Conservation (phyloP, 37 sponge, comb jelly and placozoan species). For the Tethya wilhelma region DNA sequence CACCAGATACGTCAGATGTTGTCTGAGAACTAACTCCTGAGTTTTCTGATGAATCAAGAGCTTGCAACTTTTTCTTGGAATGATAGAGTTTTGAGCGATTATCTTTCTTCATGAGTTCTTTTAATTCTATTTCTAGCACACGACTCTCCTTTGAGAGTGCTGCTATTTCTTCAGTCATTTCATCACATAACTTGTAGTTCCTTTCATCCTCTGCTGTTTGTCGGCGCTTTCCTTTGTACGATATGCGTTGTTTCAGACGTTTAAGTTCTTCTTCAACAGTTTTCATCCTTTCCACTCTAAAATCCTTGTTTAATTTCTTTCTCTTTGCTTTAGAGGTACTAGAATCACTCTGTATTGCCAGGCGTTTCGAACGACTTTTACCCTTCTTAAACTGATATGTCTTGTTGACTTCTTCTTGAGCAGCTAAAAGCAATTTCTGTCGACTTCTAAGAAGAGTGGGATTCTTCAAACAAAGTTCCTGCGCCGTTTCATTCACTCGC, state of each 20-base stretch:
- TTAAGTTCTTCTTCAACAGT: constrained; percentile 12
- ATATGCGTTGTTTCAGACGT: background rate
- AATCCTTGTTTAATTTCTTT: background rate
- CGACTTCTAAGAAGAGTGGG: background rate
- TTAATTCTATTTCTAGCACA: constrained; percentile 5
- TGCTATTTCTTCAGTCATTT: constrained; percentile 35
- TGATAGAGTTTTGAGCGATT: background rate
- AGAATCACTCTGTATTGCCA: background rate
- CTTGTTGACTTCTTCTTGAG: background rate
- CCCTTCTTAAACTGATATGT: constrained; percentile 31
- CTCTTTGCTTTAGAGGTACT: constrained; percentile 3
- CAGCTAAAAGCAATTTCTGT: background rate
- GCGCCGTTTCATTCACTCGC: constrained; percentile 25
- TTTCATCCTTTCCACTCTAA: constrained; percentile 7
- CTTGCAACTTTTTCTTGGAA: background rate
- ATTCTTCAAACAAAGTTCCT: constrained; percentile 15
- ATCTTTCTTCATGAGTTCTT: background rate
- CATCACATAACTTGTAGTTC: constrained; percentile 25
- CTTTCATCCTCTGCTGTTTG: background rate
- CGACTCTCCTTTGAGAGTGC: constrained; percentile 1
- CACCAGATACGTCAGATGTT: background rate
- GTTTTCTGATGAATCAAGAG: background rate
- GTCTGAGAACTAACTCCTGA: background rate
- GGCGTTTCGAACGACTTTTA: constrained; percentile 16
- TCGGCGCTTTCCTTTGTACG: constrained; percentile 13